These are phyloP conservation scores for Eilema griseolum DNA, from an alignment of 2,888 invertebrate genomes.

Conservation along the genomic window DNA sequence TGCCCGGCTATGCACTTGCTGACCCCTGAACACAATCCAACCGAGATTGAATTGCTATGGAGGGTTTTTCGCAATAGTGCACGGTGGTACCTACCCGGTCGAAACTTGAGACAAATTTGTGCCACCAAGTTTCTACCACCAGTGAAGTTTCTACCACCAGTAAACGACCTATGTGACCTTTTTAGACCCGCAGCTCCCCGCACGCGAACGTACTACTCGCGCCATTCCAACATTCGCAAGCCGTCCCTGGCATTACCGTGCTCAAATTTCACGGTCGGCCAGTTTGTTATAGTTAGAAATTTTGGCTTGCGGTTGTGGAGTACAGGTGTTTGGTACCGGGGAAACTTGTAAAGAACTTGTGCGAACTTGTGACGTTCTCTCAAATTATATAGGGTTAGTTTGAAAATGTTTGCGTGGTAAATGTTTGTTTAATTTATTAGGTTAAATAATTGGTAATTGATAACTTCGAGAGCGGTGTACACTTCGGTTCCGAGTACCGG, in stretches of 20 bases:
- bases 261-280: constrained; percentile 31
- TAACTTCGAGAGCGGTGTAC: constrained; percentile 5
- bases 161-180: too few relatives aligned
- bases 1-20: too few relatives aligned
- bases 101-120: too few relatives aligned
- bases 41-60: too few relatives aligned
- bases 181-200: background rate
- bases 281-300: constrained; percentile 36
- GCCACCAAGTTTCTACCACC: too few relatives aligned
- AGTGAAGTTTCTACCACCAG: too few relatives aligned
- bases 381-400: constrained; percentile 29
- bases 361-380: constrained; percentile 32
- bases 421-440: constrained; percentile 31
- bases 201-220: background rate
- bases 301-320: constrained; percentile 34
- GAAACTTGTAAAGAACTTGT: constrained; percentile 39
- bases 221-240: background rate
- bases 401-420: constrained; percentile 28
- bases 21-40: too few relatives aligned
- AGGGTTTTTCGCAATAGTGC: too few relatives aligned
- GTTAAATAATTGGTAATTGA: constrained; percentile 9
- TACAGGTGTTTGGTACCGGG: constrained; percentile 41
- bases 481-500: background rate
- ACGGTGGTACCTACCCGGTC: too few relatives aligned
- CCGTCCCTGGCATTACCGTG: background rate